A percentile compares a stretch with the other conserved stretches of the same genome.
These are phyloP conservation scores for Julus scanicus DNA, from an alignment of 2,888 invertebrate genomes.

Conservation along the genomic window DNA sequence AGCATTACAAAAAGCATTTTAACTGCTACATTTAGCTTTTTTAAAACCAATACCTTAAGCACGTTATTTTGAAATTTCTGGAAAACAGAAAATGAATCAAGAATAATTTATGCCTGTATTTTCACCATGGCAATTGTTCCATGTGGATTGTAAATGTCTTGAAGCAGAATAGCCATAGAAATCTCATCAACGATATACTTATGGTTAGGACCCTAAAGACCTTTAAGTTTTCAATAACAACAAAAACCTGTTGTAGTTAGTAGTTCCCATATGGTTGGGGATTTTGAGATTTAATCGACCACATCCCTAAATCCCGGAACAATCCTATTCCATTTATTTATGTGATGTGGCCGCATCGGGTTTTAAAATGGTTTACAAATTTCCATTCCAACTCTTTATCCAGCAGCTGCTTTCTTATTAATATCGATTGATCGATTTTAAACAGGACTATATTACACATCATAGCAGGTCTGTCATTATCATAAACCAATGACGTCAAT, in stretches of 20 bases:
- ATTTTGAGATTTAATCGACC: too few species aligned
- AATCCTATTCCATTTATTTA: neutral
- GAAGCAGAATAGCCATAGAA: too few species aligned
- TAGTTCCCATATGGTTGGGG: neutral
- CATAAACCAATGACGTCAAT: neutral
- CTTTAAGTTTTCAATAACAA: too few species aligned
- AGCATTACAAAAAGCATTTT: neutral
- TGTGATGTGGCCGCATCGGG: neutral
- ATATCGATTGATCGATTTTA: neutral
- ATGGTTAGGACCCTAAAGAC: too few species aligned
- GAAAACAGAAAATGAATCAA: too few species aligned
- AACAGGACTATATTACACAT: neutral
- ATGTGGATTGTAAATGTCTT: too few species aligned
- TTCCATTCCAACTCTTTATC: constrained; percentile 5
- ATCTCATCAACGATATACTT: too few species aligned
- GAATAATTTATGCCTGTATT: too few species aligned
- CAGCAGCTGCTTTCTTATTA: constrained; percentile 7
- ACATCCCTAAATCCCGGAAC: neutral
- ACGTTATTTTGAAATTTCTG: too few species aligned
- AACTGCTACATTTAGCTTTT: neutral
- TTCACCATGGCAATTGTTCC: too few species aligned
- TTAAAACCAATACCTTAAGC: neutral
- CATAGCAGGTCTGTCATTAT: neutral
- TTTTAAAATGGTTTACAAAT: neutral
- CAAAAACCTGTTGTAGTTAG: neutral